phyloP scores from a whole-genome alignment of 2,888 invertebrate genomes.

The Zeuzera pyrina region DNA sequence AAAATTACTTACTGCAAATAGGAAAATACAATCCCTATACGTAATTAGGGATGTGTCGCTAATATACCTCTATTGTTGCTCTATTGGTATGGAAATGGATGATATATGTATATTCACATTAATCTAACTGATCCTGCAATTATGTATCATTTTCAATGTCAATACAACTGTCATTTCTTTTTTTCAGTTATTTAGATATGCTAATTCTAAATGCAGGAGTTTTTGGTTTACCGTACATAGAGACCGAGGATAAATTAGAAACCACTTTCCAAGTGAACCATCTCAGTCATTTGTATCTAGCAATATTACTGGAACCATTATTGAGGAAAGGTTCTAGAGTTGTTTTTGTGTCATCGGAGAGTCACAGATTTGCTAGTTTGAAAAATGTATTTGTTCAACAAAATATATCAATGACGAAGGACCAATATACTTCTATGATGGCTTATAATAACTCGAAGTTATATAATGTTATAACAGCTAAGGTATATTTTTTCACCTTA shows the following conservation, averaged over 20 bases:
- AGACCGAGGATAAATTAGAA: slow-evolving; percentile 84
- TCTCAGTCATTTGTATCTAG: slow-evolving; percentile 85
- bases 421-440: slow-evolving; percentile 84
- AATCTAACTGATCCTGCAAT: no score
- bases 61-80: no score
- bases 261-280: slow-evolving; percentile 91
- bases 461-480: slow-evolving; percentile 87
- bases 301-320: slow-evolving; percentile 80
- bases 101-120: no score
- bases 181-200: slow-evolving; percentile 77
- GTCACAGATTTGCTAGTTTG: slow-evolving; percentile 76
- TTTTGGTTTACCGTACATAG: slow-evolving; percentile 80
- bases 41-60: no score
- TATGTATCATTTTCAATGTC: no score
- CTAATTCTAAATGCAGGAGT: slow-evolving; percentile 88
- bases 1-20: no score
- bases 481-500: no score
- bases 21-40: no score
- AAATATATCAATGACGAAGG: slow-evolving; percentile 78
- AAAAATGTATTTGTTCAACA: slow-evolving; percentile 68
- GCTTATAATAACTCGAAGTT: slow-evolving; percentile 94
- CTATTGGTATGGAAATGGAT: no score
- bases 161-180: slow-evolving; percentile 3
- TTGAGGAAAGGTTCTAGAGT: slow-evolving; percentile 81
- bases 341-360: slow-evolving; percentile 90